A percentile compares a stretch with the other conserved stretches of the same genome.
phyloP scores from a whole-genome alignment of 2,797 vertebrate species.

The Gymnoscopelus microlampas region DNA sequence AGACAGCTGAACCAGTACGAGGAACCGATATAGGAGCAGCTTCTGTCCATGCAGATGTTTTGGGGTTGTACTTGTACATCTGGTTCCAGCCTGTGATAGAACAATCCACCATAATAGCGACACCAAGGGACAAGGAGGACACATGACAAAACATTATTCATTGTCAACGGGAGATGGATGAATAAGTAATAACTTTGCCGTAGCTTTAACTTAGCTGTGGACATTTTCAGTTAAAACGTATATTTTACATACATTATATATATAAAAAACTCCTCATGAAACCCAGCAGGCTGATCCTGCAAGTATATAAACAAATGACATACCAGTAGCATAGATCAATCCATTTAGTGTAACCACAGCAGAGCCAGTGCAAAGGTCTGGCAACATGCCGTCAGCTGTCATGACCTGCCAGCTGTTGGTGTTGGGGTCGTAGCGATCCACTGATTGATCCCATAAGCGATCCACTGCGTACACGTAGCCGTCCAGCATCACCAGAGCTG shows the following conservation, averaged over 20 bases:
- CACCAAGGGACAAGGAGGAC: constrained; percentile 61
- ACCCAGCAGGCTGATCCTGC: background rate
- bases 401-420: constrained; percentile 84
- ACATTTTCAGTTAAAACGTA: background rate
- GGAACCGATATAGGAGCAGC: constrained; percentile 85
- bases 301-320: background rate
- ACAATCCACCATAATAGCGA: constrained; percentile 83
- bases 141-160: background rate
- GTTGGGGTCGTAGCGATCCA: constrained; percentile 85
- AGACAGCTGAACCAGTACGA: constrained; percentile 86
- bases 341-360: constrained; percentile 84
- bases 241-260: background rate
- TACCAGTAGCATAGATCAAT: constrained; percentile 85
- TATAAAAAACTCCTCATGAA: too few species aligned
- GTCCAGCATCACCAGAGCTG: constrained; percentile 84
- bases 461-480: constrained; percentile 85
- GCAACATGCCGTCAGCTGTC: constrained; percentile 81
- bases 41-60: constrained; percentile 78
- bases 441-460: constrained; percentile 84
- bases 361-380: constrained; percentile 79
- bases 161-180: background rate
- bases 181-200: background rate
- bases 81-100: constrained; percentile 84
- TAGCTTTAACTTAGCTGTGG: too few species aligned
- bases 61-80: constrained; percentile 80